A percentile compares a stretch with the other conserved stretches of the same genome.
These are phyloP conservation scores for Trichomycterus rosablanca DNA, from an alignment of 2,113 vertebrate genomes.

Conservation along the genomic window DNA sequence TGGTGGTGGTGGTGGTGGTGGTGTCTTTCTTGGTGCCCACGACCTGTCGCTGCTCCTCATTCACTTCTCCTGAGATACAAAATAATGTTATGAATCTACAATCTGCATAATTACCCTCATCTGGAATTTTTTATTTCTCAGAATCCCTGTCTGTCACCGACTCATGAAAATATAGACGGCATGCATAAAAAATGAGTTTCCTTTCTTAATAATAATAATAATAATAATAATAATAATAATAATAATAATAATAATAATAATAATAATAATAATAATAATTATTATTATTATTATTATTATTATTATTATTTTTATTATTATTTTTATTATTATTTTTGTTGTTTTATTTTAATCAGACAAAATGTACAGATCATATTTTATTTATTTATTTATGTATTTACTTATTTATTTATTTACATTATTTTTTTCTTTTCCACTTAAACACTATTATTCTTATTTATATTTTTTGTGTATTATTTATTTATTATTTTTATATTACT, in stretches of 20 bases:
- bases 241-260: background rate
- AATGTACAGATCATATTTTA: no score
- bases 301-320: background rate
- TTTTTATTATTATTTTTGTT: background rate
- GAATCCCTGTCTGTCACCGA: conserved; percentile 29
- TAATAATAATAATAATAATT: background rate
- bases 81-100: conserved; percentile 44
- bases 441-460: no score
- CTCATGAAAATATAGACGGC: conserved; percentile 43
- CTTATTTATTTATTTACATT: no score
- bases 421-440: no score
- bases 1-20: no score
- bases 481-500: no score
- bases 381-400: no score
- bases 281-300: background rate
- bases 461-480: no score
- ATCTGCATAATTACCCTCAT: conserved; percentile 48
- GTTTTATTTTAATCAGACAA: background rate
- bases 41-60: conserved; percentile 42
- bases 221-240: background rate
- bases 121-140: conserved; percentile 38
- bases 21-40: no score
- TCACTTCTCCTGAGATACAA: conserved; percentile 31
- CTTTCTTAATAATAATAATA: no score
- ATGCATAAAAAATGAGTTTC: conserved; percentile 21